Conservation (phyloP, 2,888 invertebrate genomes). For the Camptogramma bilineatum region DNA sequence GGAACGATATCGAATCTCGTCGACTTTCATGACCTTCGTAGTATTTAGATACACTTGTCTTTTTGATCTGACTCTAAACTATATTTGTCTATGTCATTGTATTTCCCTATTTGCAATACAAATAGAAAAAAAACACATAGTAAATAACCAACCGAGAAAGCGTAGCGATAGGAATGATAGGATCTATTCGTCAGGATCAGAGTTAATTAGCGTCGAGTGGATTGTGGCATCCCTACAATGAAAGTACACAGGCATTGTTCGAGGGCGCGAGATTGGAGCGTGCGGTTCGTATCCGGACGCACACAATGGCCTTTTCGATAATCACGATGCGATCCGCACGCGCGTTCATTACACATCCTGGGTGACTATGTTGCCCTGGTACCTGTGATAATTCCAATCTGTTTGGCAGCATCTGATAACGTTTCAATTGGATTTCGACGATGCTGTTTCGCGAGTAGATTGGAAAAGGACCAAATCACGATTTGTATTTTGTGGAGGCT, state of each 20-base stretch:
- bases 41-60: too few relatives aligned
- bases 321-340: slow-evolving; percentile 68
- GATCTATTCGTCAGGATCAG: slow-evolving; percentile 24
- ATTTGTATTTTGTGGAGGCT: slow-evolving; percentile 2
- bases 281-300: slow-evolving; percentile 72
- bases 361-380: slow-evolving; percentile 41
- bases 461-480: slow-evolving; percentile 24
- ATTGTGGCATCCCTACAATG: slow-evolving; percentile 51
- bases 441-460: slow-evolving; percentile 28
- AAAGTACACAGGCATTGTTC: slow-evolving; percentile 54
- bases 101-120: too few relatives aligned
- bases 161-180: slow-evolving; percentile 7
- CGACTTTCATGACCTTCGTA: too few relatives aligned
- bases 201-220: slow-evolving; percentile 39
- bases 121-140: background rate
- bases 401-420: slow-evolving; percentile 45
- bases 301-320: slow-evolving; percentile 70
- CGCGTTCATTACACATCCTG: slow-evolving; percentile 56
- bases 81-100: too few relatives aligned
- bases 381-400: slow-evolving; percentile 45
- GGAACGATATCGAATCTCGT: too few relatives aligned
- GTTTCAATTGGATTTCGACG: slow-evolving; percentile 32
- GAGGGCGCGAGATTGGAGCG: slow-evolving; percentile 68
- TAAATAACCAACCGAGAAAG: background rate
- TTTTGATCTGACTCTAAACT: too few relatives aligned